Conservation (phyloP, 2,113 vertebrate genomes). For the Paramisgurnus dabryanus region DNA sequence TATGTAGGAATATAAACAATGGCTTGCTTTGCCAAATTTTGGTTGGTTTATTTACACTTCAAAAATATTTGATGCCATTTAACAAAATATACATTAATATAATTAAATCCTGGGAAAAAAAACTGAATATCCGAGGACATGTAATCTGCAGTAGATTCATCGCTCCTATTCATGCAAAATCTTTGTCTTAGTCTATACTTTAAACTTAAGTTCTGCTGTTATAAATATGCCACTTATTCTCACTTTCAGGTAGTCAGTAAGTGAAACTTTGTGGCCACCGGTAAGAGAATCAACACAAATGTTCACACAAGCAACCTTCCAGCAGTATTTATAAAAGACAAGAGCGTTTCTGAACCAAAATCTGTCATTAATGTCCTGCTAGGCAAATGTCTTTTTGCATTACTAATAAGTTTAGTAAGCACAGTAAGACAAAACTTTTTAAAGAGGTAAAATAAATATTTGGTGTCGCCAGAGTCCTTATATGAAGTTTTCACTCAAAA, state of each 20-base stretch:
- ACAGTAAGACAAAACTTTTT: too few species aligned
- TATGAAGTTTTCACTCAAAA: too few species aligned
- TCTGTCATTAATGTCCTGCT: too few species aligned
- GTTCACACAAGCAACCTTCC: background rate
- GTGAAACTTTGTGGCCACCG: constrained; percentile 60
- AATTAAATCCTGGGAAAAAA: background rate
- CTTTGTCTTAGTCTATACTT: constrained; percentile 58
- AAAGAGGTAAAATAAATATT: too few species aligned
- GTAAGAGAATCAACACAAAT: constrained; percentile 20
- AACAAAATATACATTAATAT: background rate
- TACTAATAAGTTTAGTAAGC: background rate
- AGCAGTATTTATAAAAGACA: background rate
- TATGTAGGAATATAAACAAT: too few species aligned
- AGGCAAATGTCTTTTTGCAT: too few species aligned
- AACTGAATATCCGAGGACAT: too few species aligned
- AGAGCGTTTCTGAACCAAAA: background rate
- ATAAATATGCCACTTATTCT: constrained; percentile 69
- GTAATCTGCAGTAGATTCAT: background rate
- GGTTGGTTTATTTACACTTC: too few species aligned
- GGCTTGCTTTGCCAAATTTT: too few species aligned
- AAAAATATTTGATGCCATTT: background rate
- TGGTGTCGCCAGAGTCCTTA: too few species aligned
- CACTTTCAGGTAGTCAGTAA: constrained; percentile 71
- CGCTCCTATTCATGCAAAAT: constrained; percentile 45
- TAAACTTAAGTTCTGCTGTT: constrained; percentile 55